Conservation (phyloP, 2,888 invertebrate genomes). For the Eristalinus aeneus region DNA sequence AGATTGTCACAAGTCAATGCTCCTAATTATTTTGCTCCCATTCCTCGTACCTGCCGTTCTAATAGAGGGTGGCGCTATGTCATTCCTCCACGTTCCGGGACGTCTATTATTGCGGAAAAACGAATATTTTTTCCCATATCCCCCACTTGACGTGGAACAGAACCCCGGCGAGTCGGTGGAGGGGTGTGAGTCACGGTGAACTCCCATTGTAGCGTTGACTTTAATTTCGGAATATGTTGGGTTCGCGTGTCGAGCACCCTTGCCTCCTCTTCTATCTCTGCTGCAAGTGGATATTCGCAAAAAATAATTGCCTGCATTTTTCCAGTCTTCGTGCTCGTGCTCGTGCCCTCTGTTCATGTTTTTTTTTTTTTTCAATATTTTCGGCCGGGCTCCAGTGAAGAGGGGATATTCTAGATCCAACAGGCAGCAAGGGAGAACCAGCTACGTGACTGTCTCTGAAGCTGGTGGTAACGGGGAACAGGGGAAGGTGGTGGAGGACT, state of each 20-base stretch:
- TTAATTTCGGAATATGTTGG: slow-evolving; percentile 30
- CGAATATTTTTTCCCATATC: background rate
- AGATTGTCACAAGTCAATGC: background rate
- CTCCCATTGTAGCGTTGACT: slow-evolving; percentile 8
- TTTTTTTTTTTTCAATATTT: slow-evolving; percentile 14
- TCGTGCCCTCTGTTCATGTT: slow-evolving; percentile 14
- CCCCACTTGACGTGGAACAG: background rate
- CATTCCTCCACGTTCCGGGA: background rate
- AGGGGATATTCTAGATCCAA: slow-evolving; percentile 45
- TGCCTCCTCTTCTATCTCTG: slow-evolving; percentile 11
- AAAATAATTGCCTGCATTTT: slow-evolving; percentile 59
- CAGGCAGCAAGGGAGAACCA: slow-evolving; percentile 40
- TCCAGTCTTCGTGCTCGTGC: background rate
- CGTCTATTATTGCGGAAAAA: background rate
- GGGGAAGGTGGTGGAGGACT: background rate
- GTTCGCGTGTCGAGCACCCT: slow-evolving; percentile 55
- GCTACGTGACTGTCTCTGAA: background rate
- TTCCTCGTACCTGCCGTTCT: background rate
- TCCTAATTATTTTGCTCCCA: background rate
- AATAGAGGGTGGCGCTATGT: background rate
- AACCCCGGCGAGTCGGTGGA: background rate
- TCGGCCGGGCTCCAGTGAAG: slow-evolving; percentile 27
- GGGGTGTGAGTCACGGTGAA: no score
- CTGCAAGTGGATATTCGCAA: slow-evolving; percentile 52
- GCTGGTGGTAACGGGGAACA: background rate